phyloP scores from a whole-genome alignment of 2,797 vertebrate genomes.

The Neosilurus hyrtlii region DNA sequence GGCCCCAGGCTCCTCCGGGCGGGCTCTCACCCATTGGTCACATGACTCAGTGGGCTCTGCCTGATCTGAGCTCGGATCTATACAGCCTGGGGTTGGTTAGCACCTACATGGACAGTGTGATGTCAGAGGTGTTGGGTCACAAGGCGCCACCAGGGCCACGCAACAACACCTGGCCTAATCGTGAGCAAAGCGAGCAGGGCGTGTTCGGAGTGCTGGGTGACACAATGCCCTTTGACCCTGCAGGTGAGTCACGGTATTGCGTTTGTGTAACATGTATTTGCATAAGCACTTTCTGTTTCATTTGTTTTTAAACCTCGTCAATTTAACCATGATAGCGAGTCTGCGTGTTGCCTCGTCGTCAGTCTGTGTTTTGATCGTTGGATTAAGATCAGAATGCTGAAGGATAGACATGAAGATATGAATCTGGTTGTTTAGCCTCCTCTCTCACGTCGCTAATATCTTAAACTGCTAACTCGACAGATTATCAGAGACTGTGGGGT shows the following conservation, averaged over 20 bases:
- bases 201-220: conserved; percentile 83
- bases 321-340: neutral
- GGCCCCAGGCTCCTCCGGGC: conserved; percentile 81
- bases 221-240: conserved; percentile 93
- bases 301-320: neutral
- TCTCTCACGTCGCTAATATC: neutral
- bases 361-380: too few species aligned
- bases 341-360: neutral
- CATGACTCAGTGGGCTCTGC: conserved; percentile 88
- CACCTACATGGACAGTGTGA: conserved; percentile 96
- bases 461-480: neutral
- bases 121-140: conserved; percentile 96
- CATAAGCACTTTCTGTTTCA: neutral
- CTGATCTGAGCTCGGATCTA: conserved; percentile 92
- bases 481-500: neutral
- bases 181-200: conserved; percentile 88
- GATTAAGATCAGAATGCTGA: conserved; percentile 6
- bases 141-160: conserved; percentile 93
- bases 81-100: conserved; percentile 97
- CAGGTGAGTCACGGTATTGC: conserved; percentile 76
- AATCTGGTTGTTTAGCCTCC: neutral
- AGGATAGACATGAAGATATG: neutral
- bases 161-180: conserved; percentile 99
- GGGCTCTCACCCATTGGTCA: conserved; percentile 84
- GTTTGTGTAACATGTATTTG: neutral